A percentile compares a stretch with the other conserved stretches of the same genome.
phyloP scores from a whole-genome alignment of 2,797 vertebrate species.

The Myoxocephalus aenaeus region DNA sequence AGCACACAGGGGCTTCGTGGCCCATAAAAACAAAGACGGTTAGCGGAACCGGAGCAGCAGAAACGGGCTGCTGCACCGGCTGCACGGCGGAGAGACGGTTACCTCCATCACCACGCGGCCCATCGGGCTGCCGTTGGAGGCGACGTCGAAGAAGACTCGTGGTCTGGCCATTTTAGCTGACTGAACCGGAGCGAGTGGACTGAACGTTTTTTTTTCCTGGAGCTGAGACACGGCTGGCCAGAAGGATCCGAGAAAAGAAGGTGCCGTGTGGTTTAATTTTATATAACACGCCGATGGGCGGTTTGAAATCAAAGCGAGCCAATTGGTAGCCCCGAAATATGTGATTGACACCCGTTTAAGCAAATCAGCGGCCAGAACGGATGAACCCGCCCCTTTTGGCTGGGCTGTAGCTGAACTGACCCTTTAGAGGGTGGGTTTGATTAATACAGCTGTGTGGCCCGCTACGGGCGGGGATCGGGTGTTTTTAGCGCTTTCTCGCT shows the following conservation, averaged over 20 bases:
- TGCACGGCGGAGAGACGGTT: background rate
- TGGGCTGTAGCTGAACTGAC: background rate
- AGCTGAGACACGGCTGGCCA: background rate
- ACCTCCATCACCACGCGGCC: slow-evolving; percentile 92
- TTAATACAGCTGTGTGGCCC: rapidly evolving
- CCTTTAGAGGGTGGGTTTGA: background rate
- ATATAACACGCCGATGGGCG: slow-evolving; percentile 68
- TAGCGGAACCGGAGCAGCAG: background rate
- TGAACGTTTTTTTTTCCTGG: no score
- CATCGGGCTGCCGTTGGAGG: rapidly evolving
- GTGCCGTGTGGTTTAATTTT: slow-evolving; percentile 22
- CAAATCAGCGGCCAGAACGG: slow-evolving; percentile 50
- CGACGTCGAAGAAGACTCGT: slow-evolving; percentile 89
- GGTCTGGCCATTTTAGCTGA: slow-evolving; percentile 73
- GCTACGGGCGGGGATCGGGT: rapidly evolving
- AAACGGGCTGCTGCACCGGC: no score
- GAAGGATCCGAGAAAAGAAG: slow-evolving; percentile 71
- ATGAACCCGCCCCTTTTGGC: rapidly evolving
- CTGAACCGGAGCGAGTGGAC: background rate
- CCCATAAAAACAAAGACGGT: no score
- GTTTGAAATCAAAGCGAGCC: background rate
- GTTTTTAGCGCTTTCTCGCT: rapidly evolving
- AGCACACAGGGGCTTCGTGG: no score
- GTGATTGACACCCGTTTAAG: background rate
- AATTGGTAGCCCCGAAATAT: background rate